These are phyloP conservation scores for Schizaphis graminum DNA, from an alignment of 2,888 invertebrate species.

Conservation along the genomic window DNA sequence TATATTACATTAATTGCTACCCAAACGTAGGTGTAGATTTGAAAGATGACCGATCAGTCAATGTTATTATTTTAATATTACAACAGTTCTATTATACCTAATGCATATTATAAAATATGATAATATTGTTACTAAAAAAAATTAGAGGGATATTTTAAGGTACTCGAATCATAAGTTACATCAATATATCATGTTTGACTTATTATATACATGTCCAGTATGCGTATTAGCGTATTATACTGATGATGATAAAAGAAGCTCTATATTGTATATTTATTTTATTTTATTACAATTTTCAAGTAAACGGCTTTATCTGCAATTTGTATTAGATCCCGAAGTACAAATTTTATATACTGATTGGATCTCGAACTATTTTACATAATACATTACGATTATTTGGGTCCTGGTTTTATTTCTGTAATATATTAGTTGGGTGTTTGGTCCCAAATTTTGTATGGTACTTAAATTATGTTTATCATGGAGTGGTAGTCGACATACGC, in stretches of 20 bases:
- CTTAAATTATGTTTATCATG: neutral
- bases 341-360: neutral
- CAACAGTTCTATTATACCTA: neutral
- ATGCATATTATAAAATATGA: neutral
- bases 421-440: no score
- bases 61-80: neutral
- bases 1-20: neutral
- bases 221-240: neutral
- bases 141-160: neutral
- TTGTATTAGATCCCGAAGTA: neutral
- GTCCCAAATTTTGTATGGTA: neutral
- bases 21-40: neutral
- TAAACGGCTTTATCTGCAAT: neutral
- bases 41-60: slow-evolving; percentile 18
- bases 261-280: neutral
- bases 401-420: no score
- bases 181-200: neutral
- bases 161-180: neutral
- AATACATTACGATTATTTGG: neutral
- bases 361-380: neutral
- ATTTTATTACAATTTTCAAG: neutral
- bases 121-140: neutral
- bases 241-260: neutral
- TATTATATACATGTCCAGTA: neutral
- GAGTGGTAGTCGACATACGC: neutral